Percentiles rank a stretch among this genome's conserved stretches.
These are phyloP conservation scores for Yponomeuta sedellus DNA, from an alignment of 2,888 invertebrate genomes.

Conservation along the genomic window DNA sequence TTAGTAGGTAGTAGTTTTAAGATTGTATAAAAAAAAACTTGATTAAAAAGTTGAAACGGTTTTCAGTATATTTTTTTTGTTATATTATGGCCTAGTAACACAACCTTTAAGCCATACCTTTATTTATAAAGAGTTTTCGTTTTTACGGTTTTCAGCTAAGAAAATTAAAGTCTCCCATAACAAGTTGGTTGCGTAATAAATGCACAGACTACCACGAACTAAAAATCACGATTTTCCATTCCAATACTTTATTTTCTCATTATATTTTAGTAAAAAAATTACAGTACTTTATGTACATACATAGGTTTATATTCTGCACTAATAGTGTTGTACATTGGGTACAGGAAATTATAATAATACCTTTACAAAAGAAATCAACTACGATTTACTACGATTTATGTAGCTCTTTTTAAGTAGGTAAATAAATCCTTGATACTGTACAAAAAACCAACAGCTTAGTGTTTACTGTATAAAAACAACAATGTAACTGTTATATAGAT, in stretches of 20 bases:
- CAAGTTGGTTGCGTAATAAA: too few relatives aligned
- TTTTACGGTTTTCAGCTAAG: too few relatives aligned
- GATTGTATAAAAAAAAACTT: too few relatives aligned
- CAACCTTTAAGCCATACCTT: too few relatives aligned
- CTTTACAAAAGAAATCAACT: not conserved
- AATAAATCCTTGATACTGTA: slow-evolving; percentile 15
- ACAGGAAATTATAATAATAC: slow-evolving; percentile 15
- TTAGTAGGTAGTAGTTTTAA: too few relatives aligned
- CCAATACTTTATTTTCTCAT: slow-evolving; percentile 64
- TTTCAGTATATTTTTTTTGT: too few relatives aligned
- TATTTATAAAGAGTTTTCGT: too few relatives aligned
- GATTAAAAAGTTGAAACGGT: too few relatives aligned
- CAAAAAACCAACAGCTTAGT: slow-evolving; percentile 11
- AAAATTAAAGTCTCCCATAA: too few relatives aligned
- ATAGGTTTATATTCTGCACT: slow-evolving; percentile 21
- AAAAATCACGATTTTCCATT: slow-evolving; percentile 14
- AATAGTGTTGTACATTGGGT: slow-evolving; percentile 17
- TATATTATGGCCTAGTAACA: too few relatives aligned
- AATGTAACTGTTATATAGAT: slow-evolving; percentile 7
- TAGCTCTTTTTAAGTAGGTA: slow-evolving; percentile 13
- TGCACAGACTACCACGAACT: not conserved
- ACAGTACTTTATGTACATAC: slow-evolving; percentile 65
- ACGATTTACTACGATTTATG: slow-evolving; percentile 1
- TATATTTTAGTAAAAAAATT: slow-evolving; percentile 66
- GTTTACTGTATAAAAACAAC: slow-evolving; percentile 10